Percentiles rank a stretch among this genome's conserved stretches.
phyloP scores from a whole-genome alignment of 1,140 invertebrate species.

The Drosophila pectinifera region DNA sequence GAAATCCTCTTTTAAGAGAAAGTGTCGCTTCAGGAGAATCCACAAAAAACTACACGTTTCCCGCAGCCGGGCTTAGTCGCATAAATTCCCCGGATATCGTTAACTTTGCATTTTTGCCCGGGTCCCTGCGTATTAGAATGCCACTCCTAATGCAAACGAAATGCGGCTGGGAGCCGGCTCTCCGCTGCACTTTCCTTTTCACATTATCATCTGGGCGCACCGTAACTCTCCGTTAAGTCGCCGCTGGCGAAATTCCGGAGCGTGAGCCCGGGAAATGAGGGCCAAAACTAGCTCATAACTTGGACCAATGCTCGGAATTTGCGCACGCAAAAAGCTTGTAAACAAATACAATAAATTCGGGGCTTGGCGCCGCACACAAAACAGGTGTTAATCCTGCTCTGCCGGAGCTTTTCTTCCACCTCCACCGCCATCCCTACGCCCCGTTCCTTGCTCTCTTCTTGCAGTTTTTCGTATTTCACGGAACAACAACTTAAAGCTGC shows the following conservation, averaged over 20 bases:
- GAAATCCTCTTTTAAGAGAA: not conserved
- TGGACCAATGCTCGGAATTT: conserved; percentile 45
- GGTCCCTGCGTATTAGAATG: conserved; percentile 30
- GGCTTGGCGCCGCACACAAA: conserved; percentile 72
- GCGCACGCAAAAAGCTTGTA: conserved; percentile 80
- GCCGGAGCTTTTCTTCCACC: conserved; percentile 27
- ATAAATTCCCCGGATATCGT: conserved; percentile 32
- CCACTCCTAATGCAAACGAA: conserved; percentile 71
- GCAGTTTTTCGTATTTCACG: conserved; percentile 10
- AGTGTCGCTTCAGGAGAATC: not conserved
- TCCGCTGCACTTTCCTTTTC: conserved; percentile 71
- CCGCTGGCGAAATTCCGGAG: conserved; percentile 25
- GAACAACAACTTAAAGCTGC: conserved; percentile 47
- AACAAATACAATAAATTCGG: conserved; percentile 80
- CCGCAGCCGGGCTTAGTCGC: conserved; percentile 8
- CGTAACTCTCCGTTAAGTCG: conserved; percentile 75
- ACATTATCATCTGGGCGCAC: conserved; percentile 69
- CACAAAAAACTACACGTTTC: not conserved
- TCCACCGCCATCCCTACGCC: not conserved
- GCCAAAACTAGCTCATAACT: conserved; percentile 48
- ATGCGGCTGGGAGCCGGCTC: conserved; percentile 33
- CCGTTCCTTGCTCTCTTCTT: not conserved
- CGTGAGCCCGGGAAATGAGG: conserved; percentile 39
- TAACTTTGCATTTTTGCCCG: conserved; percentile 24
- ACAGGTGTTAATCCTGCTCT: conserved; percentile 76